These are phyloP conservation scores for Tenualosa ilisha DNA, from an alignment of 2,797 vertebrate genomes.

Conservation along the genomic window DNA sequence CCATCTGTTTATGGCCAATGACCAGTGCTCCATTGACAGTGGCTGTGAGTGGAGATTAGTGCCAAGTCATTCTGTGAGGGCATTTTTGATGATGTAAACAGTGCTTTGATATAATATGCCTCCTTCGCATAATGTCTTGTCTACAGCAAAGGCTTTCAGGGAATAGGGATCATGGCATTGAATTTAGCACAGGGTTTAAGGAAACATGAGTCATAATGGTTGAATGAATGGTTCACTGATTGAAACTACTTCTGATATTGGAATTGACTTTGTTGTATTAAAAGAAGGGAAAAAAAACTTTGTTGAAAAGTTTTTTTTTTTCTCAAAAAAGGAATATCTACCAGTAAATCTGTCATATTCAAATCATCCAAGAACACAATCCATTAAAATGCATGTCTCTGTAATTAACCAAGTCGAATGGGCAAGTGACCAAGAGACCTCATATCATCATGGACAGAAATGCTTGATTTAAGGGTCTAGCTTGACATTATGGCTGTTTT, in stretches of 20 bases:
- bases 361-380: not conserved
- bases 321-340: not conserved
- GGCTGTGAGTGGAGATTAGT: not conserved
- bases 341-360: not conserved
- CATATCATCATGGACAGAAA: not conserved
- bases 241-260: not conserved
- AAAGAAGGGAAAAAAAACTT: not conserved
- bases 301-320: not conserved
- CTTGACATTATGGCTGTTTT: constrained; percentile 35
- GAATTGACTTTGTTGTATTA: too few species aligned
- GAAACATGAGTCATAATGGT: too few species aligned
- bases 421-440: not conserved
- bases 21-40: not conserved
- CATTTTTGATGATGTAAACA: not conserved
- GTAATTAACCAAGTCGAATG: not conserved
- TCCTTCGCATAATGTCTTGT: not conserved
- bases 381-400: not conserved
- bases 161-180: not conserved
- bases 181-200: too few species aligned
- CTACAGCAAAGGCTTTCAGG: not conserved
- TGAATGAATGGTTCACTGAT: not conserved
- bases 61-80: not conserved
- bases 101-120: not conserved
- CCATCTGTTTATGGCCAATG: not conserved
- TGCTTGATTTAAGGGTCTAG: constrained; percentile 33